These are phyloP conservation scores for Drosophila serrata DNA, from an alignment of 1,140 invertebrate genomes.

Conservation along the genomic window DNA sequence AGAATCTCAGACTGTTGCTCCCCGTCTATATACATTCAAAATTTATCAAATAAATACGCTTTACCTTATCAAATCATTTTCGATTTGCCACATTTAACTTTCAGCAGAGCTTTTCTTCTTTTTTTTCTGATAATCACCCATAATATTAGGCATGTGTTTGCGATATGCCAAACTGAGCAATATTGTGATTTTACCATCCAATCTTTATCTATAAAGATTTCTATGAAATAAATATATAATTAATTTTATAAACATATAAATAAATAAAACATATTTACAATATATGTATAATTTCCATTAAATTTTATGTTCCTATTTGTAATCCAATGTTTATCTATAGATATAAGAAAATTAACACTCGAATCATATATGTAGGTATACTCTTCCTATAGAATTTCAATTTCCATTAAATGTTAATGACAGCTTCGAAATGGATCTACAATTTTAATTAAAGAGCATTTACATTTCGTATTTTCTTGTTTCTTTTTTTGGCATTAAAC, in stretches of 20 bases:
- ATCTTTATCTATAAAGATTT: neutral
- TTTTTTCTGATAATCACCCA: neutral
- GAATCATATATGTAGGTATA: too few species aligned
- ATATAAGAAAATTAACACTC: neutral
- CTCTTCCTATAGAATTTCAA: neutral
- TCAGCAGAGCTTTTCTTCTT: neutral
- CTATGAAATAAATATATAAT: too few species aligned
- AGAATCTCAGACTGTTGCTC: too few species aligned
- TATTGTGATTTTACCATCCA: neutral
- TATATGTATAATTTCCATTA: neutral
- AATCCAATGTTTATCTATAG: neutral
- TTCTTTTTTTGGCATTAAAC: neutral
- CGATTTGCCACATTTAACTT: neutral
- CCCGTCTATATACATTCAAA: neutral
- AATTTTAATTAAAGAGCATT: neutral
- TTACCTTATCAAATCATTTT: neutral
- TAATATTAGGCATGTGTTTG: neutral
- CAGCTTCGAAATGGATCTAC: neutral
- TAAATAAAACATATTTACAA: neutral
- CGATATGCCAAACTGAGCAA: neutral
- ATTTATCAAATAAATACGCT: neutral
- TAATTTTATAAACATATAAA: too few species aligned
- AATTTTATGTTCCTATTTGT: neutral
- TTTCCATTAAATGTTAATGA: neutral
- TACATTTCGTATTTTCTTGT: neutral